A percentile compares a stretch with the other conserved stretches of the same genome.
Conservation (phyloP, 2,113 vertebrate species). For the Sorex araneus region DNA sequence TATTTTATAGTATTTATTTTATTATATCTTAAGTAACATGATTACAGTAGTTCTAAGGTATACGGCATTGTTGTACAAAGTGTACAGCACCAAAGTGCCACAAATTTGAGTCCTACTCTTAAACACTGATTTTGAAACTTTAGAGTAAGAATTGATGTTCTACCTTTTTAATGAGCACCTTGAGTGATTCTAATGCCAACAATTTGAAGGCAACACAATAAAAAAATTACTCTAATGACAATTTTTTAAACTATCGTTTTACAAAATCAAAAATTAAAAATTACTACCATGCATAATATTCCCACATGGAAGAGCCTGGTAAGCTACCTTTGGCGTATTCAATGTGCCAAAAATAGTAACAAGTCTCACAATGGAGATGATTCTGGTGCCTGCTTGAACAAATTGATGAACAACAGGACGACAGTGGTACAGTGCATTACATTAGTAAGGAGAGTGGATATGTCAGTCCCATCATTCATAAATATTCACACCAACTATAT, state of each 20-base stretch:
- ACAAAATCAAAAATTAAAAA: constrained; percentile 18
- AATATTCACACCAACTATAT: neutral
- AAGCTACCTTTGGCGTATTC: too few species aligned
- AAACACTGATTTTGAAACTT: neutral
- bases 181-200: neutral
- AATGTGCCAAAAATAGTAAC: too few species aligned
- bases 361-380: too few species aligned
- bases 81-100: too few species aligned
- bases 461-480: neutral
- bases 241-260: neutral
- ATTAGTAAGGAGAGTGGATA: neutral
- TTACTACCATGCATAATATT: neutral
- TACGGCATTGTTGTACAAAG: too few species aligned
- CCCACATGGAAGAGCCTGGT: too few species aligned
- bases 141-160: neutral
- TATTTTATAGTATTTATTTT: too few species aligned
- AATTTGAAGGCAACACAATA: neutral
- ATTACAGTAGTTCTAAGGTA: too few species aligned
- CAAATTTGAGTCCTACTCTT: neutral
- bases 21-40: too few species aligned
- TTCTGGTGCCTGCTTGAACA: too few species aligned
- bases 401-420: too few species aligned
- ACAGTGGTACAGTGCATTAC: too few species aligned
- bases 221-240: neutral
- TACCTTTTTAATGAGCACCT: neutral